Evolutionary conservation across 2,797 vertebrate species (phyloP), one percentile per base, ranked within the genome.

Genomic region (Manis crassicaudata): DNA sequence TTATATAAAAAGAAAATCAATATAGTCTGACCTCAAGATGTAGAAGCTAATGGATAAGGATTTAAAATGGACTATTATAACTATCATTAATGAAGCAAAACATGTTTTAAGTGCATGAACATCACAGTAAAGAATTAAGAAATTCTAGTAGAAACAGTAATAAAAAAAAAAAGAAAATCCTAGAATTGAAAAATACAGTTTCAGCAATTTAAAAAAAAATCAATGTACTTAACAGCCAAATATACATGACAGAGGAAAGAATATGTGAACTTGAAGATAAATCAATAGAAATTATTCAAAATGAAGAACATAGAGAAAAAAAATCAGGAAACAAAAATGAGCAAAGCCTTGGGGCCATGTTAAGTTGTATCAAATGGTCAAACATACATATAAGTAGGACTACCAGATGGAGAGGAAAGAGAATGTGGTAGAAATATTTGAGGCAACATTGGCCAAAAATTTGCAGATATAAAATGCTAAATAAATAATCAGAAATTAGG

Each of bases 111-210:
- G n/a, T 80, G 40, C 43, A 17, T 90, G 46, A 63, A 27, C 21
- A 60, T 67, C 25, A 80, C 65, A 80, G 46, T 35, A 89, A 58
- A 73, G 50, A 86, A 90, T 50, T 85, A 85, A n/a, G 50, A 95
- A 65, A 18, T 67, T 67, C 25, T 50, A 72, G 27, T 85, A 67
- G 37, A 40, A 46, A 50, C 20, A 58, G 40, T 65, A 72, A 56
- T 72, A 3, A 70, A 20, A 68, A 80, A 86, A 87, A 17, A 18
- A 85, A 79, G n/a, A 37, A 73, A 89, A 35, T 50, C 35, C 29
- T 62, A 35, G 29, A 88, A 77, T 18, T 88, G 54, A 68, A 92
- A 94, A 88, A 40, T 70, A 54, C 10, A 65, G 21, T 76, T 83
- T 83, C 7, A 88, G 52, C 23, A 77, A 83, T 77, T 17, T 17